phyloP scores from a whole-genome alignment of 2,113 vertebrate species.

The Megalops atlanticus region DNA sequence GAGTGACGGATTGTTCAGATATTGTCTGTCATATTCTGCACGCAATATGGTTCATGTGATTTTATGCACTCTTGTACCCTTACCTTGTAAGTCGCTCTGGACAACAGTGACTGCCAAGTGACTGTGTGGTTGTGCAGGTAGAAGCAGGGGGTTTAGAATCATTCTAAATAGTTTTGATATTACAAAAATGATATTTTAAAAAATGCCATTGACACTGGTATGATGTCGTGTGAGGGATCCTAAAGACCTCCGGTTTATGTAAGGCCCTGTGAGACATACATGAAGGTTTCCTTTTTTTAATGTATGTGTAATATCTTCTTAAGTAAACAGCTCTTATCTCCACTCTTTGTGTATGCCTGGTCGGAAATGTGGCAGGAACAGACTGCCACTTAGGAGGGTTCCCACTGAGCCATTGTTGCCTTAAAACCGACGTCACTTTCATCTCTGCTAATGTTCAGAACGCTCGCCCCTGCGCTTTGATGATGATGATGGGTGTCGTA shows the following conservation, averaged over 20 bases:
- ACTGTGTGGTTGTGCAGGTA: too few relatives aligned
- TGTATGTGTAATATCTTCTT: conserved; percentile 11
- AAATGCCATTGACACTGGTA: too few relatives aligned
- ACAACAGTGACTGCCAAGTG: too few relatives aligned
- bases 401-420: conserved; percentile 1
- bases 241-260: too few relatives aligned
- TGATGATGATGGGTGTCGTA: not conserved
- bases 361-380: not conserved
- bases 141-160: too few relatives aligned
- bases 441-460: conserved; percentile 11
- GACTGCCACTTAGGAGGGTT: not conserved
- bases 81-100: too few relatives aligned
- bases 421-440: conserved; percentile 13
- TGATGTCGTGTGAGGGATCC: too few relatives aligned
- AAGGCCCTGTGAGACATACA: conserved; percentile 11
- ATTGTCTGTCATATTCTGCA: too few relatives aligned
- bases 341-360: not conserved
- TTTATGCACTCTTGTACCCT: too few relatives aligned
- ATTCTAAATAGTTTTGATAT: not conserved
- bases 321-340: conserved; percentile 13
- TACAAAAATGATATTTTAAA: not conserved
- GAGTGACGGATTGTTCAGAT: too few relatives aligned
- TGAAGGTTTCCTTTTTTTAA: conserved; percentile 22
- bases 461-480: not conserved
- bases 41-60: too few relatives aligned